phyloP scores from a whole-genome alignment of 2,888 invertebrate genomes.

The Cylloceria caligata region DNA sequence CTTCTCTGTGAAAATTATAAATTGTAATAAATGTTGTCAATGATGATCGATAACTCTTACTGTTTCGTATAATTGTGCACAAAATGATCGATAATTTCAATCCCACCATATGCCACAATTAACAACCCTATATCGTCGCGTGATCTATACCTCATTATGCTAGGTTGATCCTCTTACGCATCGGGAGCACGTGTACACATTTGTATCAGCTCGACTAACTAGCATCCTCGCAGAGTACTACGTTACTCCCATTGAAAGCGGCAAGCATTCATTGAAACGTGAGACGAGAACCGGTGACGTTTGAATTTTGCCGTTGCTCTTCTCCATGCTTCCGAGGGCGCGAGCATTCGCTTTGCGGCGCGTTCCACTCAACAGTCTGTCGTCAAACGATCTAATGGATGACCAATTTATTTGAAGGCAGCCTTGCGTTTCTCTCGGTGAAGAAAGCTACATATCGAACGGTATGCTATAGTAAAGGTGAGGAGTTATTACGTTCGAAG shows the following conservation, averaged over 20 bases:
- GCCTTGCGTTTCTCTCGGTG: slow-evolving; percentile 40
- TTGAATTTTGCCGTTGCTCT: slow-evolving; percentile 51
- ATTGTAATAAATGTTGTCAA: not conserved
- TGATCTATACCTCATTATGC: slow-evolving; percentile 30
- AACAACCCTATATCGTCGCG: not conserved
- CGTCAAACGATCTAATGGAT: slow-evolving; percentile 72
- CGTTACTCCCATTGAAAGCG: slow-evolving; percentile 55
- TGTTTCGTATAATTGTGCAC: not conserved
- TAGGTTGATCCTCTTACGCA: slow-evolving; percentile 27
- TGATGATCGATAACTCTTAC: not conserved
- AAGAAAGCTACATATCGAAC: slow-evolving; percentile 15
- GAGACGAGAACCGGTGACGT: slow-evolving; percentile 51
- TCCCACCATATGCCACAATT: not conserved
- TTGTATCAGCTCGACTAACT: slow-evolving; percentile 15
- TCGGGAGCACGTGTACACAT: not conserved
- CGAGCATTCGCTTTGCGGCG: slow-evolving; percentile 22
- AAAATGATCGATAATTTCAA: not conserved
- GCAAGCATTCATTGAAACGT: slow-evolving; percentile 59
- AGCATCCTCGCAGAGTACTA: slow-evolving; percentile 22
- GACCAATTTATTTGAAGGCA: slow-evolving; percentile 57
- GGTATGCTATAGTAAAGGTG: slow-evolving; percentile 10
- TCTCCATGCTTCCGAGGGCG: slow-evolving; percentile 59
- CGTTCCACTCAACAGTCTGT: slow-evolving; percentile 35
- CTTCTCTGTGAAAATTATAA: not conserved
- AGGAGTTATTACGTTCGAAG: slow-evolving; percentile 42